These are phyloP conservation scores for Rissa tridactyla DNA, from an alignment of 2,113 vertebrate species.

Conservation along the genomic window DNA sequence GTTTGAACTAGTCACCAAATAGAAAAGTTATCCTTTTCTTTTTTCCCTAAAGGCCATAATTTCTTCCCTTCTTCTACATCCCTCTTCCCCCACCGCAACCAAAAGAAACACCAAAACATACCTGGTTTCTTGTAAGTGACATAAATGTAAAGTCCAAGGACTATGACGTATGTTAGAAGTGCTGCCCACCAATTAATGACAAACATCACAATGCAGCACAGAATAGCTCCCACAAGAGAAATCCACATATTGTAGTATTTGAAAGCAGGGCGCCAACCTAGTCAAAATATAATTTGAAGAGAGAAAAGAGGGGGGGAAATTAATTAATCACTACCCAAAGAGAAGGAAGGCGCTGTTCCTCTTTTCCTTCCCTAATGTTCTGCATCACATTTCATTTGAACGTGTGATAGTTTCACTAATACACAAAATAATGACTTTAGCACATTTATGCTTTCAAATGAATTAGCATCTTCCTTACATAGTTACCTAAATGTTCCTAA, in stretches of 20 bases:
- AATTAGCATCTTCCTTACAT: neutral
- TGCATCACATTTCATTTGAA: neutral
- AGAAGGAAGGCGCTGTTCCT: neutral
- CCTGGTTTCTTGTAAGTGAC: conserved; percentile 98
- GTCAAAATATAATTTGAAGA: neutral
- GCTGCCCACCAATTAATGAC: conserved; percentile 99
- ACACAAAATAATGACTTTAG: neutral
- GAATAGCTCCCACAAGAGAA: conserved; percentile 89
- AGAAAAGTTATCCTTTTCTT: neutral
- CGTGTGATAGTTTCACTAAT: neutral
- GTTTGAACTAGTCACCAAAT: neutral
- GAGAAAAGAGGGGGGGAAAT: neutral
- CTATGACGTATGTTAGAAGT: conserved; percentile 92
- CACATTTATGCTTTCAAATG: neutral
- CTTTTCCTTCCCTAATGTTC: neutral
- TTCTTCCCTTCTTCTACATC: neutral
- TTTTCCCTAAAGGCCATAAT: rapidly evolving
- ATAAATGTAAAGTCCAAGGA: conserved; percentile 95
- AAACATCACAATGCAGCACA: conserved; percentile 98
- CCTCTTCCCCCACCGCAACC: rapidly evolving
- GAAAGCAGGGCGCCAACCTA: conserved; percentile 98
- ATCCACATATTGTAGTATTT: conserved; percentile 99
- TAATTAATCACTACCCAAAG: neutral
- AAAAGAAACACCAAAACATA: conserved; percentile 56
- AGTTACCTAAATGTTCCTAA: neutral